Conservation (phyloP, 2,888 invertebrate species). For the Chrysodeixis includens region DNA sequence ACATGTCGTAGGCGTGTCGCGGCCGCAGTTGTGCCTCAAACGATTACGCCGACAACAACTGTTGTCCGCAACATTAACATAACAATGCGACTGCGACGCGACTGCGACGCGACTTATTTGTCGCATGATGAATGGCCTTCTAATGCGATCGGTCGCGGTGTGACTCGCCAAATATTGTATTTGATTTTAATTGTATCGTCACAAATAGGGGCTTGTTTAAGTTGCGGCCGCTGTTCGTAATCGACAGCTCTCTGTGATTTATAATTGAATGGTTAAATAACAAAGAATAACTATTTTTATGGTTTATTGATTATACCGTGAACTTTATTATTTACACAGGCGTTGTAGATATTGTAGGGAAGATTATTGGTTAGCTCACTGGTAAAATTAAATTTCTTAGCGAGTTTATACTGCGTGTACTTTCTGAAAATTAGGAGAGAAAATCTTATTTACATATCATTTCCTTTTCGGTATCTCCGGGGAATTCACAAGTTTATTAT, state of each 20-base stretch:
- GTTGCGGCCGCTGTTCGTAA: constrained; percentile 13
- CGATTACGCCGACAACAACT: constrained; percentile 59
- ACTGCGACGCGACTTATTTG: constrained; percentile 52
- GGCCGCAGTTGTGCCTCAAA: constrained; percentile 51
- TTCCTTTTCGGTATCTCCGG: too few species aligned
- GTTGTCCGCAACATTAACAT: constrained; percentile 57
- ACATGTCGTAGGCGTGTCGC: constrained; percentile 65
- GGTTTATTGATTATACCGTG: too few species aligned
- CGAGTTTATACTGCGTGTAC: too few species aligned
- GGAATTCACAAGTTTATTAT: too few species aligned
- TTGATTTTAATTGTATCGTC: constrained; percentile 47
- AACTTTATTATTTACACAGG: too few species aligned
- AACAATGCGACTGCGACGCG: constrained; percentile 54
- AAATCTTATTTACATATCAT: too few species aligned
- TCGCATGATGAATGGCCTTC: constrained; percentile 53
- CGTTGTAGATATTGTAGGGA: too few species aligned
- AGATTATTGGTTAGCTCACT: too few species aligned
- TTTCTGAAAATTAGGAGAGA: too few species aligned
- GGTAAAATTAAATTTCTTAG: too few species aligned
- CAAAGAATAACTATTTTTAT: too few species aligned
- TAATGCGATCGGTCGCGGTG: constrained; percentile 46
- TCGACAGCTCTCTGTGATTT: constrained; percentile 1
- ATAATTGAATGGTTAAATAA: not conserved
- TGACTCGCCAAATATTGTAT: constrained; percentile 48
- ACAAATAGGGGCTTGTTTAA: constrained; percentile 25